Percentiles rank a stretch among this genome's conserved stretches.
phyloP scores from a whole-genome alignment of 1,140 invertebrate genomes.

The Mamestra configurata region DNA sequence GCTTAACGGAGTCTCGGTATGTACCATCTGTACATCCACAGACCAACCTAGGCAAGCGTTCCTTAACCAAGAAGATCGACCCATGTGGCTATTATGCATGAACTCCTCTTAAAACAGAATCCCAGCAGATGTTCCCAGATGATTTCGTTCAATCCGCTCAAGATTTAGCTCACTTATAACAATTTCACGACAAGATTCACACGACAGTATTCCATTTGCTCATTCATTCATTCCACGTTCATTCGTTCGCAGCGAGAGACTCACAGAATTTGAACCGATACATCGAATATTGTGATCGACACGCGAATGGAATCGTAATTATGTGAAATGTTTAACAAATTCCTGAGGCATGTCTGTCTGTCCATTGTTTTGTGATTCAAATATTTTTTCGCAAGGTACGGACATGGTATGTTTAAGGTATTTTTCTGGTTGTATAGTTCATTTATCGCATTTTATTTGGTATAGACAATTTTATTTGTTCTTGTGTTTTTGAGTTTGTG shows the following conservation, averaged over 20 bases:
- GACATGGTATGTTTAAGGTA: neutral
- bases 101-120: no score
- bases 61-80: no score
- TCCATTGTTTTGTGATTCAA: constrained; percentile 23
- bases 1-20: no score
- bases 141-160: neutral
- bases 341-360: neutral
- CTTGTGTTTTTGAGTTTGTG: no score
- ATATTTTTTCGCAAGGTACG: neutral
- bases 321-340: constrained; percentile 26
- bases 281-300: constrained; percentile 30
- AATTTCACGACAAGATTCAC: constrained; percentile 18
- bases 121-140: neutral
- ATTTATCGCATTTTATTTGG: no score
- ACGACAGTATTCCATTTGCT: neutral
- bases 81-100: no score
- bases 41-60: no score
- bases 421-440: neutral
- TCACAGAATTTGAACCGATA: constrained; percentile 32
- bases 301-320: constrained; percentile 30
- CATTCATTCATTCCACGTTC: constrained; percentile 21
- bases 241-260: neutral
- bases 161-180: neutral
- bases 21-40: no score
- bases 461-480: no score